Evolutionary conservation across 1,140 invertebrate genomes (phyloP), one percentile per base, ranked within the genome.

Genomic region (Alviniconcha marisindica): DNA sequence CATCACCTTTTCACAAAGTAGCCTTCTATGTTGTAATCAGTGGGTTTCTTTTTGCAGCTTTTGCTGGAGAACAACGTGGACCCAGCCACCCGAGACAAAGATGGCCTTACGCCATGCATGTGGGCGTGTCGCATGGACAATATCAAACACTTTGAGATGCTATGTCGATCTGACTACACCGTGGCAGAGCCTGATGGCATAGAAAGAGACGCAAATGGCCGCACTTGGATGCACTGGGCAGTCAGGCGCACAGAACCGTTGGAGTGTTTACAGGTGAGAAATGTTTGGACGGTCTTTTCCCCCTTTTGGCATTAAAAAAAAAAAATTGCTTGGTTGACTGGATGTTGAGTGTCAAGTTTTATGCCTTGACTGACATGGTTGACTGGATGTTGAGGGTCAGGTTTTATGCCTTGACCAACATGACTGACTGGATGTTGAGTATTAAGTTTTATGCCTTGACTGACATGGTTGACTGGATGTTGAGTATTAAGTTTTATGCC

Each of bases 51-150:
- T 48, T 86, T 86, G 63, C 84, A 92, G 92, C 83, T 90, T 42
- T 84, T 92, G 33, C 85, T 92, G 36, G 85, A 91, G n/a, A 82
- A 90, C 79, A 66, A 88, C 71, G 88, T 87, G 0, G 87, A 90
- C 85, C 88, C 89, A 4, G 91, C 88, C 76, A 81, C 89, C 7
- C 77, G 89, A 54, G 93, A 93, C 80, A 90, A 91, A 78, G 92
- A 93, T 85, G 92, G 92, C 12, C 84, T 93, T 82, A 90, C 93
- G 24, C 91, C 93, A 0, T 89, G 90, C 77, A 93, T 93, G 93
- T 93, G 93, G 93, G 92, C 93, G 1, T 93, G 92, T 88, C 89
- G 92, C 21, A 86, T 93, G 60, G 93, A 93, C 83, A 89, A 92
- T 83, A 91, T 93, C 51, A 85, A 92, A 79, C 92, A 93, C 84